Evolutionary conservation across 2,797 vertebrate species (phyloP), one percentile per base, ranked within the genome.

Genomic region (Molossus molossus): DNA sequence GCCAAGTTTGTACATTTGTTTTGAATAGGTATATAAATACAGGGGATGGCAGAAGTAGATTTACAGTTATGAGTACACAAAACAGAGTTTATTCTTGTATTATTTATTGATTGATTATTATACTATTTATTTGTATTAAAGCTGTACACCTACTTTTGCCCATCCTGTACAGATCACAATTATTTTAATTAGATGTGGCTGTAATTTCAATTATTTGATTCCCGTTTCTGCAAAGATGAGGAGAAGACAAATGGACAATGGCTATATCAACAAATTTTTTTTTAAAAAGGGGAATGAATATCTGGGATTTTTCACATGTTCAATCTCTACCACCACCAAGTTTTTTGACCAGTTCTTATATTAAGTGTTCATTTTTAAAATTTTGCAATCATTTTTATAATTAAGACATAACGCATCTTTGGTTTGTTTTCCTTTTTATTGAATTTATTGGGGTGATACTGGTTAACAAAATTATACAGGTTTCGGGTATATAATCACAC

Each of bases 161-260:
- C n/a, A 58, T n/a, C 21, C 3, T 37, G 21, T 79, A 57, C 21
- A 81, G 23, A 81, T 58, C 37, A 65, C 25, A 40, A 20, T 27
- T 72, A 62, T 73, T 81, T 94, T 80, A 87, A 69, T 45, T 80
- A 75, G 20, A 75, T 65, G 14, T 73, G 93, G 33, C 21, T 58
- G 2, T 6, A 87, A 95, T 92, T 73, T 67, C 10, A 73, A 21
- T 91, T 94, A 89, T 91, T 23, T 85, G 15, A 87, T 29, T 90
- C n/a, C 9, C 27, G 1, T 64, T 89, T 3, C 58, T 90, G 0
- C 1, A 86, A 21, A 94, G 33, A 94, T 81, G 37, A 75, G 13
- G 33, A 1, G 2, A 5, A 86, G 85, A 64, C 14, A 83, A 94
- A 81, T 69, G 1, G 10, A 33, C 3, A 70, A 7, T 69, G 29